Conservation (phyloP, 2,113 vertebrate species). For the Scomber japonicus region DNA sequence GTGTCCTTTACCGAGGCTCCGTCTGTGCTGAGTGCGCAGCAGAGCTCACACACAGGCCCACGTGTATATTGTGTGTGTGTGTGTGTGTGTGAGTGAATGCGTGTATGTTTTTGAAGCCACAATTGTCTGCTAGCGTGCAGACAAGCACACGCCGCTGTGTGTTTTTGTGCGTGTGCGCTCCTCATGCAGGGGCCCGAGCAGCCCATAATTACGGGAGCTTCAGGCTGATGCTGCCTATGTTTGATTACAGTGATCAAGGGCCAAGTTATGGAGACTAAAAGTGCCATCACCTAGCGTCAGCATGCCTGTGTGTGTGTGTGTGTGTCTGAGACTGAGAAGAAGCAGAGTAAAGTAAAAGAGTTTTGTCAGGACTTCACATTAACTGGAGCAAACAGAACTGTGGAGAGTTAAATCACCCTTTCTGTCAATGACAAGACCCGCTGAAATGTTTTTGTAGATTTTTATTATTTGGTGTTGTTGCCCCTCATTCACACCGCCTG, state of each 20-base stretch:
- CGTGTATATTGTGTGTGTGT: not conserved
- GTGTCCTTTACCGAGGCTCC: conserved; percentile 77
- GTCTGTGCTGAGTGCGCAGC: conserved; percentile 63
- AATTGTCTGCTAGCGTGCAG: conserved; percentile 8
- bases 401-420: conserved; percentile 23
- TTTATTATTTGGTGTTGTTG: not conserved
- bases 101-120: not conserved
- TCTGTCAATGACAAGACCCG: conserved; percentile 9
- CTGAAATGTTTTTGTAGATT: conserved; percentile 18
- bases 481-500: not conserved
- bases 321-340: conserved; percentile 6
- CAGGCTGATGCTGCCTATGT: conserved; percentile 74
- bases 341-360: not conserved
- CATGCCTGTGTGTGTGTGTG: conserved; percentile 21
- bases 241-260: conserved; percentile 83
- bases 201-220: conserved; percentile 75
- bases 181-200: conserved; percentile 45
- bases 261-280: conserved; percentile 76
- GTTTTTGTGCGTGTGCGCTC: conserved; percentile 23
- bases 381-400: conserved; percentile 26
- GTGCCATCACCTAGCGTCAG: conserved; percentile 59
- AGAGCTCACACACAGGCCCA: conserved; percentile 13
- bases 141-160: conserved; percentile 14
- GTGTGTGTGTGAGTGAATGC: conserved; percentile 5
- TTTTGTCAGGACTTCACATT: conserved; percentile 42